Percentiles rank a stretch among this genome's conserved stretches.
These are phyloP conservation scores for Dipodomys ordii DNA, from an alignment of 2,113 vertebrate species.

Conservation along the genomic window DNA sequence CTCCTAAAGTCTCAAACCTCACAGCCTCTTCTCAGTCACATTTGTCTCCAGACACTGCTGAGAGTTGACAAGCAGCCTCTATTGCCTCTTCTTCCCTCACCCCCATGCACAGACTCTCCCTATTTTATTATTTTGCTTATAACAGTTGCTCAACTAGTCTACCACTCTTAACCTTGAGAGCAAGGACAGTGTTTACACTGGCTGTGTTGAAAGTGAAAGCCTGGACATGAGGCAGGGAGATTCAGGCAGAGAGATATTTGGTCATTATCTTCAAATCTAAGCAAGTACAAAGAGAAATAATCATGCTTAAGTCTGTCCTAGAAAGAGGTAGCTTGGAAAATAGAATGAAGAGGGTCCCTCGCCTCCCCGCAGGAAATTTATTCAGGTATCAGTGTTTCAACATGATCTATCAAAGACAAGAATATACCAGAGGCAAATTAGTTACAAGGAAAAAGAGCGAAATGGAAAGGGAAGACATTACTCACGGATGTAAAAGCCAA, in stretches of 20 bases:
- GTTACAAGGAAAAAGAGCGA: conserved; percentile 14
- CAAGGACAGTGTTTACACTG: too few relatives aligned
- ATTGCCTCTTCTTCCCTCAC: neutral
- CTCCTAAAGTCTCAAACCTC: neutral
- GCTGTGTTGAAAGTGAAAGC: too few relatives aligned
- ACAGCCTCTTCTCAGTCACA: neutral
- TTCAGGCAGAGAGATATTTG: neutral
- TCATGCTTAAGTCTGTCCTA: neutral
- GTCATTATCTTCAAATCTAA: neutral
- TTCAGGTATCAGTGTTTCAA: conserved; percentile 32
- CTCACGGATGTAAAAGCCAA: conserved; percentile 96
- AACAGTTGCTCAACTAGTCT: too few relatives aligned
- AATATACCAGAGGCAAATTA: conserved; percentile 26
- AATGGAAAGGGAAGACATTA: conserved; percentile 53
- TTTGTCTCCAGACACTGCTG: neutral
- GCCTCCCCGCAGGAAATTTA: neutral
- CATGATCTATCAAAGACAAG: conserved; percentile 38
- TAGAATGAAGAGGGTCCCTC: neutral
- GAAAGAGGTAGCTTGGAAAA: neutral
- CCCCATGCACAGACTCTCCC: neutral
- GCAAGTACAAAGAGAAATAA: conserved; percentile 35
- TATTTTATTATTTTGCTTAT: too few relatives aligned
- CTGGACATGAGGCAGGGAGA: too few relatives aligned
- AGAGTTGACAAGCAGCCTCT: neutral
- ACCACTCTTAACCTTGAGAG: too few relatives aligned